Conservation (phyloP, 1,140 invertebrate genomes). For the Mycetomoellerius zeteki region DNA sequence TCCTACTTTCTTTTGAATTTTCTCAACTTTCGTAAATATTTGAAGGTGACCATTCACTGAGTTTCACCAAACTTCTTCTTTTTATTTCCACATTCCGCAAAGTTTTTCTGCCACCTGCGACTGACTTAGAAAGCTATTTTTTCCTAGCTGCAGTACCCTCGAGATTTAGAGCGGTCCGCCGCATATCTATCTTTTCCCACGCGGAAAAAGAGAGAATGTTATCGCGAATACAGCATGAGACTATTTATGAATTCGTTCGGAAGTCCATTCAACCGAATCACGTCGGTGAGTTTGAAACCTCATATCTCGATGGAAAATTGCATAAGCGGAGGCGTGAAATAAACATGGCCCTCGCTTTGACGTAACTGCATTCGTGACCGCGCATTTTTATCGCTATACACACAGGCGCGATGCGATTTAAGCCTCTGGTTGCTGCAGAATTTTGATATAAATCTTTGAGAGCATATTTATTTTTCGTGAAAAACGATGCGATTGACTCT, state of each 20-base stretch:
- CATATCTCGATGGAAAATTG: constrained; percentile 43
- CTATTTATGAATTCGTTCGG: constrained; percentile 54
- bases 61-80: background rate
- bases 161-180: constrained; percentile 32
- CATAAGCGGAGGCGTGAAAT: constrained; percentile 28
- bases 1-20: constrained; percentile 19
- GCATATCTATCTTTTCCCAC: background rate
- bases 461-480: constrained; percentile 44
- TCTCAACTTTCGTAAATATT: constrained; percentile 16
- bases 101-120: constrained; percentile 28
- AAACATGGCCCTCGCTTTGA: constrained; percentile 35
- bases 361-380: constrained; percentile 19
- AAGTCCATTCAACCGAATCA: constrained; percentile 44
- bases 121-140: constrained; percentile 17
- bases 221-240: background rate
- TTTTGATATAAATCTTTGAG: background rate
- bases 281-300: constrained; percentile 37
- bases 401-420: constrained; percentile 8
- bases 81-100: background rate
- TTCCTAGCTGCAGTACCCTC: background rate
- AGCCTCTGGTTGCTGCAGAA: constrained; percentile 7
- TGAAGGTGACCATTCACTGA: background rate
- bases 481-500: constrained; percentile 17
- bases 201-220: background rate
- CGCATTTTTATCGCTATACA: constrained; percentile 43